Conservation (phyloP, 2,888 invertebrate species). For the Tholera decimalis region DNA sequence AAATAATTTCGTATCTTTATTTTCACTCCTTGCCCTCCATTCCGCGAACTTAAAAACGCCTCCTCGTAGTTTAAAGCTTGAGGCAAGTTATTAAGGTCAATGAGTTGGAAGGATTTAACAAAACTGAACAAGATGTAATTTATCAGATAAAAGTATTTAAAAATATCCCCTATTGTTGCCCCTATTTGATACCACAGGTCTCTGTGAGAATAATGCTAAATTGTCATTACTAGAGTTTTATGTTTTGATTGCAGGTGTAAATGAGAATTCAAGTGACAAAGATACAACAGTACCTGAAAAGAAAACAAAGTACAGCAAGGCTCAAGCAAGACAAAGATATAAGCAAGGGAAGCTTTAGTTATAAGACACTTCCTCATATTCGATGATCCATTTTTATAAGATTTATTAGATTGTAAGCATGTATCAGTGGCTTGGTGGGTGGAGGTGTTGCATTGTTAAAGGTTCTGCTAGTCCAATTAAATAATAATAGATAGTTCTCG, state of each 20-base stretch:
- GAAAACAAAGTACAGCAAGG: slow-evolving; percentile 93
- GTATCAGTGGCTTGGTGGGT: slow-evolving; percentile 64
- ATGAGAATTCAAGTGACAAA: slow-evolving; percentile 77
- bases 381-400: slow-evolving; percentile 59
- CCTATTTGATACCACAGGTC: background rate
- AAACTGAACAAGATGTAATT: no score
- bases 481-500: slow-evolving; percentile 48
- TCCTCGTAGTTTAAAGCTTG: no score
- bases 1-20: no score
- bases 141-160: no score
- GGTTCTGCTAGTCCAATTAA: slow-evolving; percentile 57
- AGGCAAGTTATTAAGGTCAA: no score
- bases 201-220: background rate
- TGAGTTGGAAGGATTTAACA: no score
- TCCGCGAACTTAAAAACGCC: no score
- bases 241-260: slow-evolving; percentile 74
- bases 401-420: slow-evolving; percentile 65
- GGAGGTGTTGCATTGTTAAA: slow-evolving; percentile 64
- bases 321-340: slow-evolving; percentile 94
- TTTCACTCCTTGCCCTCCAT: no score
- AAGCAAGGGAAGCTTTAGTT: slow-evolving; percentile 94
- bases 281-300: slow-evolving; percentile 82
- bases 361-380: slow-evolving; percentile 60
- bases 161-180: no score
- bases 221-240: background rate